phyloP scores from a whole-genome alignment of 2,888 invertebrate genomes.

The Calameuta filiformis region DNA sequence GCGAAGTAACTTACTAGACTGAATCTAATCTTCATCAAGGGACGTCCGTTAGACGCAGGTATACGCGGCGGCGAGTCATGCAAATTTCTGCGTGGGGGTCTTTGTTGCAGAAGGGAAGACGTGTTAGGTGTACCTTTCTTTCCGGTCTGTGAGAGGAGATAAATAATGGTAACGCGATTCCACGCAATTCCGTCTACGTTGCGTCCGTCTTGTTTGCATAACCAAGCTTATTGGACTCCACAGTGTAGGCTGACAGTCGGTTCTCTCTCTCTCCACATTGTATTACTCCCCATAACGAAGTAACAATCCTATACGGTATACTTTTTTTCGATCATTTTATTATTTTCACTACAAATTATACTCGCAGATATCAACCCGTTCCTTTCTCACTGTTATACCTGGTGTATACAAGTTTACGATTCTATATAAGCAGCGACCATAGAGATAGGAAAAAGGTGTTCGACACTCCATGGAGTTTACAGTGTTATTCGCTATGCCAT shows the following conservation, averaged over 20 bases:
- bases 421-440: not conserved
- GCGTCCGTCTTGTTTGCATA: slow-evolving; percentile 45
- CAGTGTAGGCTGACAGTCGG: not conserved
- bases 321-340: not conserved
- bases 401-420: not conserved
- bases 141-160: slow-evolving; percentile 33
- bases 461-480: not conserved
- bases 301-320: not conserved
- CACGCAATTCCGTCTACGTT: slow-evolving; percentile 39
- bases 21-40: slow-evolving; percentile 41
- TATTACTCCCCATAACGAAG: not conserved
- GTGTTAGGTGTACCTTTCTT: slow-evolving; percentile 32
- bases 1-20: slow-evolving; percentile 21
- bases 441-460: not conserved
- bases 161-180: slow-evolving; percentile 46
- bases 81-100: slow-evolving; percentile 43
- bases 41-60: slow-evolving; percentile 14
- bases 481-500: not conserved
- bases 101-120: slow-evolving; percentile 29
- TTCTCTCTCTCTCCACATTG: not conserved
- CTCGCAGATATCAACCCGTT: slow-evolving; percentile 3
- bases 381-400: not conserved
- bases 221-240: slow-evolving; percentile 29
- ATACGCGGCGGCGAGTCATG: slow-evolving; percentile 25
- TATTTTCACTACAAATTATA: not conserved